phyloP scores from a whole-genome alignment of 2,797 vertebrate species.

The Champsocephalus gunnari region DNA sequence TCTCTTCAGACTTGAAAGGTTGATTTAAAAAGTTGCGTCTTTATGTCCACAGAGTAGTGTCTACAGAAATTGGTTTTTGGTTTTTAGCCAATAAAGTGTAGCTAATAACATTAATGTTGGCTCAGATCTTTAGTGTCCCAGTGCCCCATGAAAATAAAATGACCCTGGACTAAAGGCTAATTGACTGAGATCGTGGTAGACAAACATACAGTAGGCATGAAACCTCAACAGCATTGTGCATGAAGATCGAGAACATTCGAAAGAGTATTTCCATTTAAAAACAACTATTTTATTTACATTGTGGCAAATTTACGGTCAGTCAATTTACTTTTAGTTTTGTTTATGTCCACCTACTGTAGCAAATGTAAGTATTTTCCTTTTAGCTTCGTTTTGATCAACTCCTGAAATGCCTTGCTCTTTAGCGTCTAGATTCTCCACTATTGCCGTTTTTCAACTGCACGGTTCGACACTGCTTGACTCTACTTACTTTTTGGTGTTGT shows the following conservation, averaged over 20 bases:
- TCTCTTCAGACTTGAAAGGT: not conserved
- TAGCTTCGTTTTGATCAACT: not conserved
- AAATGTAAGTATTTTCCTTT: not conserved
- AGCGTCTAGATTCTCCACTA: too few relatives aligned
- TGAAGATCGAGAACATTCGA: too few relatives aligned
- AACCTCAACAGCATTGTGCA: not conserved
- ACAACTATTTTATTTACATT: not conserved
- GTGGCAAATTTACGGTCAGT: not conserved
- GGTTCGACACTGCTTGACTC: too few relatives aligned
- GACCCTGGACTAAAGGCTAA: not conserved
- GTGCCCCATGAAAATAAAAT: not conserved
- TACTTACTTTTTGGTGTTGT: too few relatives aligned
- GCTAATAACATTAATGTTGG: not conserved
- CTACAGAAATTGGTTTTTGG: not conserved
- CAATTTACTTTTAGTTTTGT: not conserved
- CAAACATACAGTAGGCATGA: not conserved
- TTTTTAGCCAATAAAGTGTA: not conserved
- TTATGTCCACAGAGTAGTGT: too few relatives aligned
- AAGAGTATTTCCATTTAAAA: not conserved
- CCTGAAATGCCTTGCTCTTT: too few relatives aligned
- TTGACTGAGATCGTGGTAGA: not conserved
- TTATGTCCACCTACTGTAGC: not conserved
- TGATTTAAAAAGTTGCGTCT: not conserved
- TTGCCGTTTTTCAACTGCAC: too few relatives aligned
- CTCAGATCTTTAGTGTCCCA: not conserved